phyloP scores from a whole-genome alignment of 2,888 invertebrate genomes.

The Caenorhabditis uteleia region DNA sequence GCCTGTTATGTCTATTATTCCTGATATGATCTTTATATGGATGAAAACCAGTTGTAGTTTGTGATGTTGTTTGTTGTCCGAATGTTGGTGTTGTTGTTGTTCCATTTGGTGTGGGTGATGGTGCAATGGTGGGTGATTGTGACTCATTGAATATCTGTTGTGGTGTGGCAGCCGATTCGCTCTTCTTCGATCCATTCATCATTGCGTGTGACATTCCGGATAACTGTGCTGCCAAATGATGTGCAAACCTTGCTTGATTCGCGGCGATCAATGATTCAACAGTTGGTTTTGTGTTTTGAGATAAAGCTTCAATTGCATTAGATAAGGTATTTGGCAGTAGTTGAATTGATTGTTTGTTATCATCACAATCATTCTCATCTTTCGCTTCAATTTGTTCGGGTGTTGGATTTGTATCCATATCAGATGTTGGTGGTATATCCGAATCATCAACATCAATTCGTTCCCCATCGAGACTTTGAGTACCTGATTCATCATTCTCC shows the following conservation, averaged over 20 bases:
- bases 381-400: constrained; percentile 5
- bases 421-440: not conserved
- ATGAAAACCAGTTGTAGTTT: too few species aligned
- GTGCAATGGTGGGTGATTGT: not conserved
- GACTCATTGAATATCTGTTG: not conserved
- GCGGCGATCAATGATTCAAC: constrained; percentile 34
- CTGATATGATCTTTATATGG: too few species aligned
- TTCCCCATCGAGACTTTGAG: constrained; percentile 42
- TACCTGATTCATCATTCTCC: constrained; percentile 49
- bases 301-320: constrained; percentile 7
- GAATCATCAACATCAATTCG: constrained; percentile 1
- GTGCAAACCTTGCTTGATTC: constrained; percentile 35
- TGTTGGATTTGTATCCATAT: constrained; percentile 1
- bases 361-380: not conserved
- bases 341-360: not conserved
- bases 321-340: too few species aligned
- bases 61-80: too few species aligned
- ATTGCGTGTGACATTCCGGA: constrained; percentile 24
- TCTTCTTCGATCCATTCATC: constrained; percentile 20
- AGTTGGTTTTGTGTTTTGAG: constrained; percentile 16
- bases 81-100: not conserved
- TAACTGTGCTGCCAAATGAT: constrained; percentile 30
- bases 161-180: constrained; percentile 22
- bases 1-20: too few species aligned
- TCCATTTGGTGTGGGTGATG: not conserved